These are phyloP conservation scores for Dasysyrphus albostriatus DNA, from an alignment of 2,888 invertebrate genomes.

Conservation along the genomic window DNA sequence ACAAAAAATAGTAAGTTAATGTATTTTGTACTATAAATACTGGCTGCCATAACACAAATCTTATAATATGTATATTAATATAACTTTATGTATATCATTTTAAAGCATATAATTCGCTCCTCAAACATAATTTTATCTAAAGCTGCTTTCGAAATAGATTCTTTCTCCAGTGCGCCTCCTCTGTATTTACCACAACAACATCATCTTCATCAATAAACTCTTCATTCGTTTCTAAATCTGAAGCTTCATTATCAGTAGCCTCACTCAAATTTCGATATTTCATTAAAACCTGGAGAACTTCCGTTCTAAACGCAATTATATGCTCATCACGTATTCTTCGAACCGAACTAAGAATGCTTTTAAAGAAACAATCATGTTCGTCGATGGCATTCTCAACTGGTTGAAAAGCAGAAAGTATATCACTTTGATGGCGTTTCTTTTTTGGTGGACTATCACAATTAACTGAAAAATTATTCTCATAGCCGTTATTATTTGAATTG, in stretches of 20 bases:
- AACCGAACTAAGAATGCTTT: conserved; percentile 74
- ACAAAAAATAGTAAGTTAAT: neutral
- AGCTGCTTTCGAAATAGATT: conserved; percentile 67
- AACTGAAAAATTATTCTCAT: conserved; percentile 15
- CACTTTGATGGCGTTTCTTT: conserved; percentile 49
- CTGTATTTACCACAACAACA: conserved; percentile 75
- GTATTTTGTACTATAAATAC: conserved; percentile 54
- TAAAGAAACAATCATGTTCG: conserved; percentile 77
- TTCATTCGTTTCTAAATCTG: conserved; percentile 23
- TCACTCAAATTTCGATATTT: conserved; percentile 76
- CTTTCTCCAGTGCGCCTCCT: conserved; percentile 76
- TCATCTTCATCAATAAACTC: conserved; percentile 44
- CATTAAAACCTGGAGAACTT: conserved; percentile 74
- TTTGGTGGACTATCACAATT: conserved; percentile 39
- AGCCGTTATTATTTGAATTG: conserved; percentile 29
- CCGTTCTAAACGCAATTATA: conserved; percentile 76
- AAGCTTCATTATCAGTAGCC: conserved; percentile 47
- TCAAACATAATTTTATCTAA: neutral
- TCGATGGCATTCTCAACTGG: conserved; percentile 66
- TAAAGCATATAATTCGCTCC: neutral
- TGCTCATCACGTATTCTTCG: conserved; percentile 76
- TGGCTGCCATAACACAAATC: conserved; percentile 29
- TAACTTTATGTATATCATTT: neutral
- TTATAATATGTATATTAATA: neutral
- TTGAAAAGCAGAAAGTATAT: conserved; percentile 31